A percentile compares a stretch with the other conserved stretches of the same genome.
Evolutionary conservation across 2,113 vertebrate genomes (phyloP).

Genomic region (Oryzias curvinotus): DNA sequence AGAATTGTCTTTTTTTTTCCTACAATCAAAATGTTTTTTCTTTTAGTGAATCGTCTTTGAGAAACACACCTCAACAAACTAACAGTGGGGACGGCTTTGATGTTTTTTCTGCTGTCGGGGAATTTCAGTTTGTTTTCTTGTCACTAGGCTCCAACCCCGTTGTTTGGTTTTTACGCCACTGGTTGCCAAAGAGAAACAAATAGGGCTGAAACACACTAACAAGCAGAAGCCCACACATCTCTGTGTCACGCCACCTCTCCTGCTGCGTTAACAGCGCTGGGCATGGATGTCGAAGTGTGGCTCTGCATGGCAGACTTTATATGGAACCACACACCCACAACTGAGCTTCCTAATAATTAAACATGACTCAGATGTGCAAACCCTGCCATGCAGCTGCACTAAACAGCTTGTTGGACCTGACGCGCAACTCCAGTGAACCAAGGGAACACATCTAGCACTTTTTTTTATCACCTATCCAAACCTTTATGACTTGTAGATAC

Average conservation of each 20-base stretch:
- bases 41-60: background rate
- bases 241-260: slow-evolving; percentile 40
- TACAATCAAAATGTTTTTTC: slow-evolving; percentile 12
- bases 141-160: slow-evolving; percentile 35
- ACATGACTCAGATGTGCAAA: slow-evolving; percentile 54
- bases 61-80: background rate
- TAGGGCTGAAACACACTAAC: slow-evolving; percentile 30
- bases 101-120: slow-evolving; percentile 53
- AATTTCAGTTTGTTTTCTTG: slow-evolving; percentile 47
- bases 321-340: slow-evolving; percentile 43
- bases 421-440: slow-evolving; percentile 30
- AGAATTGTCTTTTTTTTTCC: slow-evolving; percentile 2
- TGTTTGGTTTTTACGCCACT: slow-evolving; percentile 66
- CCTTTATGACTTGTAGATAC: slow-evolving; percentile 11
- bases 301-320: slow-evolving; percentile 33
- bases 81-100: slow-evolving; percentile 22
- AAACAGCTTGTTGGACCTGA: slow-evolving; percentile 24
- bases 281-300: slow-evolving; percentile 9
- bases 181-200: slow-evolving; percentile 52
- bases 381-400: slow-evolving; percentile 41
- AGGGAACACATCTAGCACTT: slow-evolving; percentile 7
- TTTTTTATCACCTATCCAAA: background rate
- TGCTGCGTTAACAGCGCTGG: slow-evolving; percentile 43
- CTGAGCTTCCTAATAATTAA: slow-evolving; percentile 66
- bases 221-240: slow-evolving; percentile 12